These are phyloP conservation scores for Chelonus formosanus DNA, from an alignment of 2,888 invertebrate species.

Conservation along the genomic window DNA sequence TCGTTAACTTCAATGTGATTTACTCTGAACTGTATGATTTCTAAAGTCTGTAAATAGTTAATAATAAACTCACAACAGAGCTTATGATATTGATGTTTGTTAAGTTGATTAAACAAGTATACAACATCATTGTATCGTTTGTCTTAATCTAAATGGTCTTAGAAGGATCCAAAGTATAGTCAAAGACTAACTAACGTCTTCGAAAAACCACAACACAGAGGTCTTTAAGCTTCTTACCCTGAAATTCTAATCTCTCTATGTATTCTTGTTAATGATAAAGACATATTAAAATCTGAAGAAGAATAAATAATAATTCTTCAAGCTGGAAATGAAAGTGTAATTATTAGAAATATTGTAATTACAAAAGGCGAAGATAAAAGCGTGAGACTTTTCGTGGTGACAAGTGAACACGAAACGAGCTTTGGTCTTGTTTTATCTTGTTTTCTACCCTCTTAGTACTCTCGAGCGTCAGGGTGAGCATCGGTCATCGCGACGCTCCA, in stretches of 20 bases:
- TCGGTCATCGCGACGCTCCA: slow-evolving; percentile 64
- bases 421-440: slow-evolving; percentile 62
- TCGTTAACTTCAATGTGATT: slow-evolving; percentile 4
- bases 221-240: slow-evolving; percentile 6
- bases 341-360: no score
- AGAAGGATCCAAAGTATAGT: slow-evolving; percentile 43
- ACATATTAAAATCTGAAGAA: no score
- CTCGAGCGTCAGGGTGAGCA: slow-evolving; percentile 51
- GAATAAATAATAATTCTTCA: no score
- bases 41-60: no score
- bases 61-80: no score
- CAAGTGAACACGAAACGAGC: slow-evolving; percentile 14
- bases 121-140: neutral
- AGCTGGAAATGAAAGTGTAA: no score
- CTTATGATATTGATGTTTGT: no score
- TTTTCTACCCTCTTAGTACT: slow-evolving; percentile 51
- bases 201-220: slow-evolving; percentile 53
- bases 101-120: no score
- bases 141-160: slow-evolving; percentile 3
- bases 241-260: no score
- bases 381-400: no score
- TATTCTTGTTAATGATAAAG: no score
- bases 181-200: slow-evolving; percentile 56
- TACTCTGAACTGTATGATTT: slow-evolving; percentile 13
- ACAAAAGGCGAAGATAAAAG: no score